These are phyloP conservation scores for Butastur rufipennis DNA, from an alignment of 2,113 vertebrate species.

Conservation along the genomic window DNA sequence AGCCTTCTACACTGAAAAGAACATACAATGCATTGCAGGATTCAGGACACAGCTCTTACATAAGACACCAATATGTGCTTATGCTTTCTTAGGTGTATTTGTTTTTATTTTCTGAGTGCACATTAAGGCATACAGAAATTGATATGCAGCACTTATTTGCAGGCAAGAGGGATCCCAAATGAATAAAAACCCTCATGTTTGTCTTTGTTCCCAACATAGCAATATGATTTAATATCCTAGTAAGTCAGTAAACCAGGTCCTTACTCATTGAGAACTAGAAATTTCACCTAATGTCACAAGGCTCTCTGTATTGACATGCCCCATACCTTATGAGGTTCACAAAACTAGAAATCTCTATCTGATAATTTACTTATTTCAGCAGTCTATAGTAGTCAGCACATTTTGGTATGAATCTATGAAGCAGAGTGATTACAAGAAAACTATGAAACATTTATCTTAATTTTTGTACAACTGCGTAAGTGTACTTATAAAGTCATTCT, in stretches of 20 bases:
- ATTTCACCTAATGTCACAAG: background rate
- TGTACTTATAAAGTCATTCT: background rate
- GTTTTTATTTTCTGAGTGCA: background rate
- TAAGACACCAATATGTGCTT: background rate
- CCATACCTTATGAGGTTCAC: background rate
- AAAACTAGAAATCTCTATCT: background rate
- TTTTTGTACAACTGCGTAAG: background rate
- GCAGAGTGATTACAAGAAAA: background rate
- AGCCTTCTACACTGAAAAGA: background rate
- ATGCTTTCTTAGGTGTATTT: background rate
- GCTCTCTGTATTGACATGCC: background rate
- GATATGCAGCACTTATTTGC: background rate
- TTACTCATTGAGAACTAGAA: background rate
- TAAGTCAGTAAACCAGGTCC: background rate
- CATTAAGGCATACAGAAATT: background rate
- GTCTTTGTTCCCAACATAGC: background rate
- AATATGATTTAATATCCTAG: background rate
- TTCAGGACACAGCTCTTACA: background rate
- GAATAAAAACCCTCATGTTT: background rate
- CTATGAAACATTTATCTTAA: background rate
- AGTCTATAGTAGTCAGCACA: background rate
- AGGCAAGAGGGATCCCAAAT: background rate
- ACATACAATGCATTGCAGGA: accelerated
- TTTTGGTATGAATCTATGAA: background rate
- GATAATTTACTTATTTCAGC: background rate